Evolutionary conservation across 2,888 invertebrate species (phyloP).

Genomic region (Leucozona laternaria): DNA sequence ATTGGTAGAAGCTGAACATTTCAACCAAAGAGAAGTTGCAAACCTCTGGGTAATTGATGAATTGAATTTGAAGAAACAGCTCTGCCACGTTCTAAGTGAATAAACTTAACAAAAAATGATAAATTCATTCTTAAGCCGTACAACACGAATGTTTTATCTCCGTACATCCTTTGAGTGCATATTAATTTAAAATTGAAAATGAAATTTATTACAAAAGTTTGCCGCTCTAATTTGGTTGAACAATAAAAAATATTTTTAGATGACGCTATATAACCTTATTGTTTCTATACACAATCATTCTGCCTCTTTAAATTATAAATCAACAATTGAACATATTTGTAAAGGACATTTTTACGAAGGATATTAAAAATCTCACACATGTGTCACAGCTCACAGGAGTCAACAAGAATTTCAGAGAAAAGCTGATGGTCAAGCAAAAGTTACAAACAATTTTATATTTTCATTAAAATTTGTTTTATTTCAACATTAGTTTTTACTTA

Average conservation of each 20-base stretch:
- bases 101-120: no score
- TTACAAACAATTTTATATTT: background rate
- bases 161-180: no score
- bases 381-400: background rate
- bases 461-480: background rate
- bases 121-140: no score
- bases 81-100: no score
- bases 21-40: no score
- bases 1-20: no score
- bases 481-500: background rate
- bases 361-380: background rate
- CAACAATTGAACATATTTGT: background rate
- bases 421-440: background rate
- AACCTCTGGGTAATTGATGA: no score
- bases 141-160: no score
- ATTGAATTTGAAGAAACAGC: no score
- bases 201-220: no score
- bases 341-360: background rate
- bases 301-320: background rate
- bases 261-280: background rate
- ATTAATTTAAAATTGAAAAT: no score
- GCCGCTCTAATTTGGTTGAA: no score
- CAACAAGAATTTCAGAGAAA: background rate
- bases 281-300: background rate
- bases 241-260: background rate